Base-by-base conservation (phyloP, 2,888 invertebrate species). In the Limenitis arthemis region DNA sequence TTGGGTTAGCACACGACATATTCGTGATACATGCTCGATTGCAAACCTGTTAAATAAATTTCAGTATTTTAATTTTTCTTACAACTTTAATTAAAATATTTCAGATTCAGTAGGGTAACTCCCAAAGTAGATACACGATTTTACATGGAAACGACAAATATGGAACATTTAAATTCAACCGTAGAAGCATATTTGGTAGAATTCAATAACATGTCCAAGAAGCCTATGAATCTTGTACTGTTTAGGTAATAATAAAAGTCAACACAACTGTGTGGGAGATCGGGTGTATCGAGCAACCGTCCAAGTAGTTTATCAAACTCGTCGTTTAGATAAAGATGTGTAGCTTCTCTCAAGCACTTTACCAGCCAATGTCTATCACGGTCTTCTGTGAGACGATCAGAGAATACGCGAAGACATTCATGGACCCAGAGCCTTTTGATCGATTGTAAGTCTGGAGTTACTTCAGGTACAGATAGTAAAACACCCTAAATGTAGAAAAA, bases 361-460 rank as follows among this genome's bases (percentile, higher is more conserved):
- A 95, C 92, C 11, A 98, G 83, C 97, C 97, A 97, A 44, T 86
- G 81, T 6, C 94, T 87, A 72, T 98, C 98, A 0, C 65, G 58
- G n/a, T 94, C 92, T 63, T 97, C 96, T 0, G 95, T 91, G 53
- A 98, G 87, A 48, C 98, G 92, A 80, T 98, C 98, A 52, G 95
- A 93, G 75, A 96, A 98, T 0, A 98, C 97, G 3, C 98, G 89
- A 58, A 96, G 84, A 31, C 96, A 91, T 84, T 98, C 98, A 72
- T 98, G 98, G 0, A 97, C 93, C 98, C 98, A 98, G 0, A 98
- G 86, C 48, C 97, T 88, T 67, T 97, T 96, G 89, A 98, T 94
- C 0, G 94, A 92, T 43, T 90, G 88, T 31, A 95, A 79, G 61
- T 94, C 94, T 61, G 95, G 94, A 68, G 94, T 95, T 5, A 96